Conservation (phyloP, 2,888 invertebrate species). For the Troides helena region DNA sequence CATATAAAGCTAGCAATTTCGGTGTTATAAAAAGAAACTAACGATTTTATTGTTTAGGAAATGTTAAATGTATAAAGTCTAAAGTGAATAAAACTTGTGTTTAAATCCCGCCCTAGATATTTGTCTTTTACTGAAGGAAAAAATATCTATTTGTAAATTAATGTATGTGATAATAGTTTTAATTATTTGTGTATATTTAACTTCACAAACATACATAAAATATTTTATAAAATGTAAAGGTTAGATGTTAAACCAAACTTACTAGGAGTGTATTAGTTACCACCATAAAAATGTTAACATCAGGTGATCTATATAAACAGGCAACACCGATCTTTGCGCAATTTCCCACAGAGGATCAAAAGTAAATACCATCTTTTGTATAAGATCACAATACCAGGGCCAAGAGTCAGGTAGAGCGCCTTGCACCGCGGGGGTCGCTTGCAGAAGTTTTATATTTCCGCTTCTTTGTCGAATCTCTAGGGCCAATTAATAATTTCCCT, state of each 20-base stretch:
- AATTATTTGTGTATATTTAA: too few species aligned
- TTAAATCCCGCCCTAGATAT: too few species aligned
- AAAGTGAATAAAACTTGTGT: too few species aligned
- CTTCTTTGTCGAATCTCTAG: constrained; percentile 72
- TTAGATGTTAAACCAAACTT: not conserved
- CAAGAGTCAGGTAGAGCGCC: constrained; percentile 79
- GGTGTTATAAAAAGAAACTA: too few species aligned
- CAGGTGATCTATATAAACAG: constrained; percentile 10
- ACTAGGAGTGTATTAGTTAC: not conserved
- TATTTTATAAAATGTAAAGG: too few species aligned
- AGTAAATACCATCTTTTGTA: constrained; percentile 74
- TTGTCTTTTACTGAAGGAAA: too few species aligned
- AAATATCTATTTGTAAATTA: too few species aligned
- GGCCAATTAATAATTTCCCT: constrained; percentile 79
- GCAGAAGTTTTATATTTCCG: constrained; percentile 80
- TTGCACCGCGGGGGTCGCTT: constrained; percentile 69
- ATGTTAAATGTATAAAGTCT: too few species aligned
- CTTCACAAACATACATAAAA: too few species aligned
- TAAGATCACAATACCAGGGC: constrained; percentile 68
- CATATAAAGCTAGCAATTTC: too few species aligned
- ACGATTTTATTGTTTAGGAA: too few species aligned
- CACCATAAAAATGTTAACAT: not conserved
- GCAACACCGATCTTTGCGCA: constrained; percentile 65
- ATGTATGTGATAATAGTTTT: too few species aligned
- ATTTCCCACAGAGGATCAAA: constrained; percentile 76